Percentiles rank a stretch among this genome's conserved stretches.
These are phyloP conservation scores for Microcebus jonahi DNA, from an alignment of 2,113 vertebrate species.

Conservation along the genomic window DNA sequence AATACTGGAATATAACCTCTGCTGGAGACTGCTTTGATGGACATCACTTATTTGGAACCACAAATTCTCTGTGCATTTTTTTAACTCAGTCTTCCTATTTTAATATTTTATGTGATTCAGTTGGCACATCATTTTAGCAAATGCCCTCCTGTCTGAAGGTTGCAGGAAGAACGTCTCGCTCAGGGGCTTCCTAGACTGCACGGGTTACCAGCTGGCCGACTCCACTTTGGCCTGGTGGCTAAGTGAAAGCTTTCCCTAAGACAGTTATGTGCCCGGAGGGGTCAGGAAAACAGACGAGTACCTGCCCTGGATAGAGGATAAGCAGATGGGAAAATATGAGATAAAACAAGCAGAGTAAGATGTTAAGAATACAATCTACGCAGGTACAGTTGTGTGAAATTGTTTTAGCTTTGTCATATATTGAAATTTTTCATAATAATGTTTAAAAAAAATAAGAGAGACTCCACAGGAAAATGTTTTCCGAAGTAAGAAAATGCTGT, in stretches of 20 bases:
- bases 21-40: not conserved
- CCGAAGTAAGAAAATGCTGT: not conserved
- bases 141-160: not conserved
- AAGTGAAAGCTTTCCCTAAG: not conserved
- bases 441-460: not conserved
- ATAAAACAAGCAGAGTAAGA: not conserved
- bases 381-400: not conserved
- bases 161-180: not conserved
- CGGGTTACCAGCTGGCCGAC: not conserved
- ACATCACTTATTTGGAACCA: not conserved
- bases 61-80: not conserved
- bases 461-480: not conserved
- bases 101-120: not conserved
- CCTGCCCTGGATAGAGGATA: too few species aligned
- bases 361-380: not conserved
- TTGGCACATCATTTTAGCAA: not conserved
- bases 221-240: not conserved
- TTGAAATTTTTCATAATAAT: not conserved
- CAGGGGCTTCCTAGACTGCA: not conserved
- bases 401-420: not conserved
- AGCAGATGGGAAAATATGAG: accelerated
- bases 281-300: not conserved
- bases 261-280: not conserved
- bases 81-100: not conserved
- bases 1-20: not conserved